Base-by-base conservation (phyloP, 2,797 vertebrate genomes). In the Artibeus jamaicensis region DNA sequence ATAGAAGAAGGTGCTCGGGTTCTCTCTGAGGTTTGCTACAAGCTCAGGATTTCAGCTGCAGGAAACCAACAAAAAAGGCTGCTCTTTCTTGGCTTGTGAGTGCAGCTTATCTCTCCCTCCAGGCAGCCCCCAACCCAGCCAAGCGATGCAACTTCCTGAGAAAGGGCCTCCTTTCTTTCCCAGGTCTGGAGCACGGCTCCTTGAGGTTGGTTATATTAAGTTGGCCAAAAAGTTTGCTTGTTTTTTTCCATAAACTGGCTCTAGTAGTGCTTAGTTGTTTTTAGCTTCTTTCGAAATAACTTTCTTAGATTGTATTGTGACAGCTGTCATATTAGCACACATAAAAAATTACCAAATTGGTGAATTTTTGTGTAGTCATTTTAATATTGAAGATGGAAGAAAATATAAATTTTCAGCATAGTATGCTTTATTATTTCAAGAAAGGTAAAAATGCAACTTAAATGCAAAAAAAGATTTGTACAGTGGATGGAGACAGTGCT, bases 61-160 rank as follows among this genome's bases (percentile, higher is more conserved):
- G 50, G 76, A 95, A 86, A 89, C 32, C 22, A 84, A 44, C 2
- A 3, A 22, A 22, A 4, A 3, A 62, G 62, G 19, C 78, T 76
- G 74, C 44, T 9, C 46, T 65, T n/a, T 9, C 46, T 65, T n/a
- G n/a, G 62, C 67, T 53, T 44, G 16, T 76, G 11, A 4, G 26
- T 5, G n/a, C 14, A 3, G 92, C 82, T 97, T 96, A 90, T 96
- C 96, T 95, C 70, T 86, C 44, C 3, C 12, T 48, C 85, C 94
- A 79, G 90, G 90, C 86, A 14, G 44, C 79, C 59, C 24, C 29
- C 5, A 37, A 24, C 67, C 39, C 73, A 39, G 46, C 42, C 44
- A 26, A 82, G 74, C 29, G 65, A 10, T 6, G 39, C 37, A 16
- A 94, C 88, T 95, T 97, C 93, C 93, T 84, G 91, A 89, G 59